A percentile compares a stretch with the other conserved stretches of the same genome.
These are phyloP conservation scores for Ypsolopha sequella DNA, from an alignment of 2,888 invertebrate species.

Conservation along the genomic window DNA sequence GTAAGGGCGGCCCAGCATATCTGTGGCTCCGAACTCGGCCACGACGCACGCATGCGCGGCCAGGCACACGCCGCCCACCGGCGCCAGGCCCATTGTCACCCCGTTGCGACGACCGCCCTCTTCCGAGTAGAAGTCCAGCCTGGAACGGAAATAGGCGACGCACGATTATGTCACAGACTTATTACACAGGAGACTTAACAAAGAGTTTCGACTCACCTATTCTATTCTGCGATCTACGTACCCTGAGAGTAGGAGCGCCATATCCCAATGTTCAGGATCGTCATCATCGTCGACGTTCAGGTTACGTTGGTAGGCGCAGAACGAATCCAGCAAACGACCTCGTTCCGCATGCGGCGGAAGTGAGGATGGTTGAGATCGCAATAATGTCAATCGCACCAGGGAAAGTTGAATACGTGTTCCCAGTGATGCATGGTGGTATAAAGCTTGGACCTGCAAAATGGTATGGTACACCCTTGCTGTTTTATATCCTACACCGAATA, in stretches of 20 bases:
- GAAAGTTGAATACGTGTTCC: conserved; percentile 76
- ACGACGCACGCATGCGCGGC: conserved; percentile 82
- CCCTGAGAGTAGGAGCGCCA: conserved; percentile 83
- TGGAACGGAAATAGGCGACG: conserved; percentile 27
- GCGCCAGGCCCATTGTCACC: conserved; percentile 86
- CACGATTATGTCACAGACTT: too few species aligned
- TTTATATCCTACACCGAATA: not conserved
- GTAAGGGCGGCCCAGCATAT: conserved; percentile 81
- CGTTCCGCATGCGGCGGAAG: conserved; percentile 77
- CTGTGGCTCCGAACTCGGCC: conserved; percentile 81
- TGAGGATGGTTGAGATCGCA: conserved; percentile 73
- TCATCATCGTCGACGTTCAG: conserved; percentile 76
- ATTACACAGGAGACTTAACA: too few species aligned
- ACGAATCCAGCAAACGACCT: conserved; percentile 76
- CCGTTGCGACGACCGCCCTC: conserved; percentile 78
- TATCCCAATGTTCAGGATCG: conserved; percentile 83
- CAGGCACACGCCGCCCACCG: conserved; percentile 82
- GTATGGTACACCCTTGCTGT: not conserved
- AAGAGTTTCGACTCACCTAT: not conserved
- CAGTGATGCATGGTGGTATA: conserved; percentile 82
- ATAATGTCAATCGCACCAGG: conserved; percentile 77
- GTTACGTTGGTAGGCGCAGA: conserved; percentile 77
- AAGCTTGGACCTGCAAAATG: conserved; percentile 75
- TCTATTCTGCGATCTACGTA: conserved; percentile 25
- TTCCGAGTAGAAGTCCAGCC: conserved; percentile 79